These are phyloP conservation scores for Rhinopithecus roxellana DNA, from an alignment of 2,113 vertebrate species.

Conservation along the genomic window DNA sequence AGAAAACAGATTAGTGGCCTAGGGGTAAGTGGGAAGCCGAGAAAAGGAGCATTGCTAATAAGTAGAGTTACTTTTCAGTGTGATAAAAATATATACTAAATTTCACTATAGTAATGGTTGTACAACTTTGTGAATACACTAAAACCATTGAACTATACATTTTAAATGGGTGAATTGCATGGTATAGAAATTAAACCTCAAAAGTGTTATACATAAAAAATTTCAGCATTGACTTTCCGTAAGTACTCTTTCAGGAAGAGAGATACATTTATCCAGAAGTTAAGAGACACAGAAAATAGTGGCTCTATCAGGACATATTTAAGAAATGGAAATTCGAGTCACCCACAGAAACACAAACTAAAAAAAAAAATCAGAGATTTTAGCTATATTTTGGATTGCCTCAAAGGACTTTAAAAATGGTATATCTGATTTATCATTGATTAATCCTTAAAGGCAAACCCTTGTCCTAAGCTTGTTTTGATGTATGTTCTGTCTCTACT, in stretches of 20 bases:
- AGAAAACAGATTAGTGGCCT: background rate
- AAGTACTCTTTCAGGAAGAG: background rate
- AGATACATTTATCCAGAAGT: background rate
- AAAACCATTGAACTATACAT: background rate
- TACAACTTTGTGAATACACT: background rate
- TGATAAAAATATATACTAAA: constrained; percentile 6
- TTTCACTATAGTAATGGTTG: background rate
- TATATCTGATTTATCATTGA: constrained; percentile 46
- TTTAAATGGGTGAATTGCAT: background rate
- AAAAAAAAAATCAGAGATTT: constrained; percentile 42
- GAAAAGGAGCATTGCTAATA: background rate
- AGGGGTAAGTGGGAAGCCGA: background rate
- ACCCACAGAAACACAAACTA: constrained; percentile 31
- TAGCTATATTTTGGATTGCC: background rate
- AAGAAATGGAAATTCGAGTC: background rate
- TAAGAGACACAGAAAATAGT: background rate
- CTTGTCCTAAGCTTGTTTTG: constrained; percentile 26
- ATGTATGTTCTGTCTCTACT: constrained; percentile 53
- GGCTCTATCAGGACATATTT: constrained; percentile 11
- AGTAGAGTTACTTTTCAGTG: background rate
- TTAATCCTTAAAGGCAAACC: constrained; percentile 63
- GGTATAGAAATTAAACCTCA: background rate
- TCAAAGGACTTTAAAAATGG: constrained; percentile 53
- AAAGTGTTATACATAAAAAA: background rate
- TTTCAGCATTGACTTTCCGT: background rate